Evolutionary conservation across 2,888 invertebrate genomes (phyloP).

Genomic region (Nemotelus pantherinus): DNA sequence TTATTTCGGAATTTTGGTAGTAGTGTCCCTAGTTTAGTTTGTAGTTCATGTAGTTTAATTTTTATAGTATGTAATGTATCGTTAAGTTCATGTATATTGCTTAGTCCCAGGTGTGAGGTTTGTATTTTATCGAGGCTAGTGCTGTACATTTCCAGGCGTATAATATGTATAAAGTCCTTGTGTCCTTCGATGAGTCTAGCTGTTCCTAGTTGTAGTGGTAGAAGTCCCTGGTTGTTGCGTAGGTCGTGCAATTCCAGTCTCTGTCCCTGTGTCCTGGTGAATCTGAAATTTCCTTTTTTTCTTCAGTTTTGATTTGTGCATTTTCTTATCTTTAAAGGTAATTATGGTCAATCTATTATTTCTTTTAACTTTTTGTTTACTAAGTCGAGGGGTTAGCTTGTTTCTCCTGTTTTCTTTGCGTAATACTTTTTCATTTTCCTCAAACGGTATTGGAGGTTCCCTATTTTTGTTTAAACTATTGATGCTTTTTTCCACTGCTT

Average conservation of each 20-base stretch:
- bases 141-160: neutral
- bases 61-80: neutral
- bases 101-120: neutral
- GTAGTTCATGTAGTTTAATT: neutral
- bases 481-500: no score
- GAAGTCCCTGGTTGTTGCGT: no score
- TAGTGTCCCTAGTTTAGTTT: neutral
- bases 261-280: no score
- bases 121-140: neutral
- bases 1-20: conserved; percentile 2
- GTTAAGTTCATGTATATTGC: conserved; percentile 3
- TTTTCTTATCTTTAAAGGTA: neutral
- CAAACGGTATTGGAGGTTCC: neutral
- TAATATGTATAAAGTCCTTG: neutral
- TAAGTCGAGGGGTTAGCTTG: neutral
- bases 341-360: neutral
- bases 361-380: neutral
- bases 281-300: no score
- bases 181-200: no score
- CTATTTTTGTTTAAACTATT: no score
- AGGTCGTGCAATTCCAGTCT: no score
- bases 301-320: no score
- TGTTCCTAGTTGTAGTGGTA: no score
- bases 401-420: neutral
- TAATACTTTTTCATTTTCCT: neutral